Base-by-base conservation (phyloP, 1,140 invertebrate species). In the Coboldia fuscipes region DNA sequence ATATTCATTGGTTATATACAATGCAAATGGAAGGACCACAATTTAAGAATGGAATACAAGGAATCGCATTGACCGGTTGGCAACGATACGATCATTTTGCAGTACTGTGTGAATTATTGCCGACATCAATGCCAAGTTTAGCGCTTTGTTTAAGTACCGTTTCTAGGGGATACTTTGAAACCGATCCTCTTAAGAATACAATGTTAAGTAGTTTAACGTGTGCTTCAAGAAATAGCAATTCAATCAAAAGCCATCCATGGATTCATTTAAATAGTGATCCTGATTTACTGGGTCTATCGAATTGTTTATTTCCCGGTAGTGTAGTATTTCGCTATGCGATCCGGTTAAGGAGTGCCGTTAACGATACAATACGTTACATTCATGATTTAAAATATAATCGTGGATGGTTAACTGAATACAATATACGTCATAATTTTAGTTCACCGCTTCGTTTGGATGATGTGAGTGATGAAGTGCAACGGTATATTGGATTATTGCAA, bases 81-180 rank as follows among this genome's bases (percentile, higher is more conserved):
- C 78, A 79, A 15, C 65, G 78, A 41, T 75, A 65, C 48, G 86
- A 92, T 54, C 92, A 97, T 52, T 85, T 88, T 61, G 83, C 85
- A 3, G 72, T 82, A 0, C 62, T 96, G 12, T 93, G 86, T 53
- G 93, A 98, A 58, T 56, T 94, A 5, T 54, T 98, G n/a, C 80
- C 82, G 1, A 65, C 70, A 1, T 70, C 74, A 3, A 56, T 97
- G 35, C 92, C 92, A 6, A 79, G 74, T 33, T 46, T 83, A 21
- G 63, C 66, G 24, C 43, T 74, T 2, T 70, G 65, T 37, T 44
- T 76, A 22, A 64, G 68, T 5, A 65, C 70, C 2, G 54, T 62
- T 0, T 60, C 60, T 9, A 56, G 63, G 41, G 74, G 74, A 2
- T 69, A 64, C 44, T 72, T 73, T 42, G 70, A 72, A 45, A 52